Conservation (phyloP, 1,140 invertebrate genomes). For the Zaprionus camerounensis region DNA sequence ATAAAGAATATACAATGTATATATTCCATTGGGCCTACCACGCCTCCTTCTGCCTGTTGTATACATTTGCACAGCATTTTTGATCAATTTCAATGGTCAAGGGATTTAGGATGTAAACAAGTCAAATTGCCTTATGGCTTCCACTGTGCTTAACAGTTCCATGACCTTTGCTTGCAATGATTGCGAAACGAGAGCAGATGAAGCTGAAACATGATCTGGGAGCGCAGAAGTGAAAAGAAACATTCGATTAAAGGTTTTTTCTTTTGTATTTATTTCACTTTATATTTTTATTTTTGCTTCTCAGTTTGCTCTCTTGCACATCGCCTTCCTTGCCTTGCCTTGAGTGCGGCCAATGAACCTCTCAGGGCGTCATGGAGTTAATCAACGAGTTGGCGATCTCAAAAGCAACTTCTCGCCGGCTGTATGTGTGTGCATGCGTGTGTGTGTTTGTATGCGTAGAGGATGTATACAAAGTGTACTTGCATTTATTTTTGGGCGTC, state of each 20-base stretch:
- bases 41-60: too few relatives aligned
- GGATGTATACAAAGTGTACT: constrained; percentile 56
- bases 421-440: not conserved
- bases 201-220: constrained; percentile 37
- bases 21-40: too few relatives aligned
- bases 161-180: not conserved
- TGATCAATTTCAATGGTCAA: too few relatives aligned
- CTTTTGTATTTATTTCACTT: constrained; percentile 34
- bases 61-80: too few relatives aligned
- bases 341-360: constrained; percentile 66
- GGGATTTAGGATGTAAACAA: too few relatives aligned
- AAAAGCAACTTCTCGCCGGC: constrained; percentile 25
- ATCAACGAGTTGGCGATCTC: constrained; percentile 60
- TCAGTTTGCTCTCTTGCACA: constrained; percentile 60
- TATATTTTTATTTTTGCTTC: constrained; percentile 26
- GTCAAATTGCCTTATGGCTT: not conserved
- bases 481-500: constrained; percentile 81
- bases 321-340: constrained; percentile 38
- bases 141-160: not conserved
- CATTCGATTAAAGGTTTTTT: constrained; percentile 27
- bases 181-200: constrained; percentile 15
- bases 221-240: constrained; percentile 41
- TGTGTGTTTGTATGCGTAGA: constrained; percentile 34
- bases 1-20: too few relatives aligned
- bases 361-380: constrained; percentile 51